These are phyloP conservation scores for Crossocerus cetratus DNA, from an alignment of 2,888 invertebrate species.

Conservation along the genomic window DNA sequence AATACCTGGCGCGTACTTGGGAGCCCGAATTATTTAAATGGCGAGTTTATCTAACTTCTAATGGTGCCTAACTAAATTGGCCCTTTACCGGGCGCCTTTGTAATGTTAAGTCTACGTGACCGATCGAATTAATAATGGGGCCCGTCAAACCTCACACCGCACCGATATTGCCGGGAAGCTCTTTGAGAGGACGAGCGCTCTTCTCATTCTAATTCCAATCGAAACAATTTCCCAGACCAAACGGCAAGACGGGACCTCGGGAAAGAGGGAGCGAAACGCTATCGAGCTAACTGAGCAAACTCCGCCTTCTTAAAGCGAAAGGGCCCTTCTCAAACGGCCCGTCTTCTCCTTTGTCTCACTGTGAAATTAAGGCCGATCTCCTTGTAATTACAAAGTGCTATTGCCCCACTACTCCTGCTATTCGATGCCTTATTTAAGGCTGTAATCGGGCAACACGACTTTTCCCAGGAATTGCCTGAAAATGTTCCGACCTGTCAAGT, in stretches of 20 bases:
- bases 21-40: no score
- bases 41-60: no score
- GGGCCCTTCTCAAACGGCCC: not conserved
- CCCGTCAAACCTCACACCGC: not conserved
- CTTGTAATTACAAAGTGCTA: not conserved
- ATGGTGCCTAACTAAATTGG: no score
- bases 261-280: not conserved
- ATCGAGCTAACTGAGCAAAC: slow-evolving; percentile 16
- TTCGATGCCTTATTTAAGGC: no score
- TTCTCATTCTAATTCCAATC: slow-evolving; percentile 1
- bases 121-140: no score
- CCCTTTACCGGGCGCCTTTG: no score
- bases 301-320: slow-evolving; percentile 14
- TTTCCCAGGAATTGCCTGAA: no score
- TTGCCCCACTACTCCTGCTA: not conserved
- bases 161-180: not conserved
- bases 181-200: not conserved
- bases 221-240: slow-evolving; percentile 8
- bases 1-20: no score
- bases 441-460: no score
- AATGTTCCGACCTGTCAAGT: no score
- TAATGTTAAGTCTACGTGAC: no score
- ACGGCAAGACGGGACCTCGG: not conserved
- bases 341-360: not conserved
- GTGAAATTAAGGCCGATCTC: not conserved